These are phyloP conservation scores for Bostrychus sinensis DNA, from an alignment of 2,113 vertebrate genomes.

Conservation along the genomic window DNA sequence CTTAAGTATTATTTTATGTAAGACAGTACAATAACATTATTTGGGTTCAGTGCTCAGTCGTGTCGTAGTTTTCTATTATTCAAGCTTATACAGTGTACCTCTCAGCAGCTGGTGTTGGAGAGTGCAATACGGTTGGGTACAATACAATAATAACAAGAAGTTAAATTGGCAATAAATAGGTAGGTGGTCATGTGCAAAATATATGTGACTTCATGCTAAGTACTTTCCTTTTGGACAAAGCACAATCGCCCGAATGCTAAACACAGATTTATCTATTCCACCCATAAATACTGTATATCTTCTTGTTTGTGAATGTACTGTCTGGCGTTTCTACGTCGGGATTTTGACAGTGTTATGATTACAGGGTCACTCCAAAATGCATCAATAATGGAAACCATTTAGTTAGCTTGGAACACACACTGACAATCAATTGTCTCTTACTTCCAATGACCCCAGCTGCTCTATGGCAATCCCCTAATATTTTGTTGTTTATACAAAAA, in stretches of 20 bases:
- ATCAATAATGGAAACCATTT: background rate
- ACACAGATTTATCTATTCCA: no score
- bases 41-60: background rate
- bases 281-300: no score
- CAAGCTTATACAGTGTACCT: conserved; percentile 15
- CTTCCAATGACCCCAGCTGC: background rate
- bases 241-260: background rate
- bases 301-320: background rate
- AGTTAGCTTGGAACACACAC: background rate
- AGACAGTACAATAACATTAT: conserved; percentile 9
- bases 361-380: background rate
- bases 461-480: background rate
- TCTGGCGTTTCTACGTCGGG: background rate
- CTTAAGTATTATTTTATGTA: conserved; percentile 21
- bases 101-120: conserved; percentile 27
- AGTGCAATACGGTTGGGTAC: conserved; percentile 39
- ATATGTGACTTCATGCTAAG: conserved; percentile 57
- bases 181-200: conserved; percentile 48
- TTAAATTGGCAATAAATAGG: conserved; percentile 55
- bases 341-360: background rate
- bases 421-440: background rate
- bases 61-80: conserved; percentile 5
- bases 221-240: conserved; percentile 21
- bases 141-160: conserved; percentile 31
- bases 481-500: no score